Evolutionary conservation across 2,113 vertebrate genomes (phyloP), one percentile per base, ranked within the genome.

Genomic region (Zapus hudsonius): DNA sequence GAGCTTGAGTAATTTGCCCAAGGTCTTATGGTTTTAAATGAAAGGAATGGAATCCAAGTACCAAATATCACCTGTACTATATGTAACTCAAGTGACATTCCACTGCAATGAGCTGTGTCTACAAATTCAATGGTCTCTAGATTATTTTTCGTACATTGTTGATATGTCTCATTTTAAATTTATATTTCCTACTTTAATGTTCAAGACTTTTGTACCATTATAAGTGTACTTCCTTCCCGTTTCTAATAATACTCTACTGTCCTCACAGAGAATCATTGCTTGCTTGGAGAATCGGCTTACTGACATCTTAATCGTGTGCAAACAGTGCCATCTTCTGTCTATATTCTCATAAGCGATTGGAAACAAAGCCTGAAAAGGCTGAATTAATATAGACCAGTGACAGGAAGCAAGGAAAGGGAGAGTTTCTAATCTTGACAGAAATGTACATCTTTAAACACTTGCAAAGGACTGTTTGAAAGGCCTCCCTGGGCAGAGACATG

Each of bases 281-380:
- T 33, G 73, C 44, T 27, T 57, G 91, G 55, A 78, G 57, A 69
- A 81, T 84, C 5, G 79, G 38, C 15, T 94, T 82, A 83, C 84
- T 76, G 59, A 74, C 91, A 83, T 85, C 91, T 88, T 85, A 97
- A 91, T 47, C 89, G 96, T 91, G 97, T 96, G 95, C 92, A 94
- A 97, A 97, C 95, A 98, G 92, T 98, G 98, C 98, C 98, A 98
- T 97, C 98, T 98, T 98, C 98, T 98, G 98, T 96, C 96, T 73
- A 0, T 79, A 40, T 69, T 72, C 52, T 81, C 96, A 61, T 59
- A 78, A 91, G 94, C 84, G 96, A 3, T 78, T 87, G 40, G 64
- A 61, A 74, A 78, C 42, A 72, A 3, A 93, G 25, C 31, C 1
- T 84, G n/a, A 64, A 87, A 87, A 95, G 55, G 44, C 38, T 7